Evolutionary conservation across 2,888 invertebrate genomes (phyloP), one percentile per base, ranked within the genome.

Genomic region (Drosophila nigritarsus): DNA sequence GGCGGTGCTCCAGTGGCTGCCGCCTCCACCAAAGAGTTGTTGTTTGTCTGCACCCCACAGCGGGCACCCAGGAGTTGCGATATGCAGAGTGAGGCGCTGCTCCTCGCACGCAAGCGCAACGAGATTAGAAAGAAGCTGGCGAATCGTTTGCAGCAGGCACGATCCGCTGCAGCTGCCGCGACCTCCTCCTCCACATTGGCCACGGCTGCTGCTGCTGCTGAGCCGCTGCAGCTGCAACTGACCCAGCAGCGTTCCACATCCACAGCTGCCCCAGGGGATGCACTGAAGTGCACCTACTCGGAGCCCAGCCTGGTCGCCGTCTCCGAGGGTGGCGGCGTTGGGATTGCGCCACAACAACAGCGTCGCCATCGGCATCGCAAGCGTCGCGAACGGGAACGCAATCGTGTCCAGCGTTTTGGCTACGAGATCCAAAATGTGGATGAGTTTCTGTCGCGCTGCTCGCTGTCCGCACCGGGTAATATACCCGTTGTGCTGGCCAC

Each of bases 401-500:
- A 91, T 80, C 92, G 92, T 1, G 83, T 86, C 8, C 93, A 92
- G 65, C 91, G 92, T 38, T 96, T 97, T 85, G 97, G 97, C 58
- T 97, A 97, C 86, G 96, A 97, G 81, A 97, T 97, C 55, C 94
- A 95, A 73, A 97, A 97, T 92, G 94, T 97, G 73, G 97, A 97
- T 91, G 95, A 95, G 73, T 97, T 97, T 91, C 94, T 97, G 59
- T 95, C 96, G 8, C 96, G 96, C 95, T 97, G 97, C 11, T 95
- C 97, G 13, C 94, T 97, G 76, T 95, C 96, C 72, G 95, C 95
- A 34, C 97, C 97, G 0, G 97, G 97, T 51, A 97, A 97, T 92
- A 97, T 97, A 75, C 97, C 97, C 2, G 97, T 97, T 36, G 97
- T 97, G 6, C 93, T 97, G 69, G 96, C 97, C 36, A 95, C 96